These are phyloP conservation scores for Papilio xuthus DNA, from an alignment of 1,140 invertebrate species.

Conservation along the genomic window DNA sequence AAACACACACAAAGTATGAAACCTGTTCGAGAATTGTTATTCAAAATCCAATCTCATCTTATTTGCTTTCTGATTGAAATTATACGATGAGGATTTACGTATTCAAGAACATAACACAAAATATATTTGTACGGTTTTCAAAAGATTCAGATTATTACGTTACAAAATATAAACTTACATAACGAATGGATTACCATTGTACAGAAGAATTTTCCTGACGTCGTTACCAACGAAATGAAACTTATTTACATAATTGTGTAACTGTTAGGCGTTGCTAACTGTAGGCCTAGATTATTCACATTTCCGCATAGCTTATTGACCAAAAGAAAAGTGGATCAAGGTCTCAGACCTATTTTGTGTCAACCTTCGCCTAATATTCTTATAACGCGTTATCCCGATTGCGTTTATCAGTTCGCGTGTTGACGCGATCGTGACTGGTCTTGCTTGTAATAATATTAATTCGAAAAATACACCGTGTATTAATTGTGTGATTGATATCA, in stretches of 20 bases:
- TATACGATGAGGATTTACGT: no score
- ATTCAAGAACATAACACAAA: no score
- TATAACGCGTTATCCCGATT: constrained; percentile 67
- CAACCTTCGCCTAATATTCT: constrained; percentile 62
- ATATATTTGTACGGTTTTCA: no score
- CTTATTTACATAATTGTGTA: constrained; percentile 8
- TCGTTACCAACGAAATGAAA: constrained; percentile 6
- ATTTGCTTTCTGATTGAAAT: background rate
- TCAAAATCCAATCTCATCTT: background rate
- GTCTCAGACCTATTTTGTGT: constrained; percentile 47
- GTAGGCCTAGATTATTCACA: constrained; percentile 25
- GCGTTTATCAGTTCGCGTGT: constrained; percentile 65
- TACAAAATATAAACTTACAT: background rate
- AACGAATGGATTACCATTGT: background rate
- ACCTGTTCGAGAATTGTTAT: background rate
- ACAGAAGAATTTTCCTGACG: background rate
- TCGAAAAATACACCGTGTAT: constrained; percentile 57
- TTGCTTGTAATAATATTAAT: constrained; percentile 66
- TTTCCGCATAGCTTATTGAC: constrained; percentile 33
- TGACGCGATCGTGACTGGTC: constrained; percentile 52
- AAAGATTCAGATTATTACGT: background rate
- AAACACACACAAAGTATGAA: background rate
- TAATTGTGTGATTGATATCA: constrained; percentile 70
- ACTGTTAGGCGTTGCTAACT: constrained; percentile 14
- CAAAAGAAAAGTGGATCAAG: constrained; percentile 59